Conservation (phyloP, 1,140 invertebrate species). For the Apis florea region DNA sequence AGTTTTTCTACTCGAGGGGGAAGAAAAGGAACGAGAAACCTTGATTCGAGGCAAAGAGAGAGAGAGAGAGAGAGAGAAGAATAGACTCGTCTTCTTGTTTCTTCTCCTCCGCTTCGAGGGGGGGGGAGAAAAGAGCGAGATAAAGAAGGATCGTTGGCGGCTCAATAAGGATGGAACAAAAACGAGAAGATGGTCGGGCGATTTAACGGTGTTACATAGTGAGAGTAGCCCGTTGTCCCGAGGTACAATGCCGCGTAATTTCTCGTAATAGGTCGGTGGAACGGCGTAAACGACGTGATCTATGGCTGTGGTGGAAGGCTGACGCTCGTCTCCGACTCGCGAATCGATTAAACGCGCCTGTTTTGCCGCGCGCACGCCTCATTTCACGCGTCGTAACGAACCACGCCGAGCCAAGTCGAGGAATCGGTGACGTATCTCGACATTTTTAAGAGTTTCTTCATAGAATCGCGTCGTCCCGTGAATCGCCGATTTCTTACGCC, state of each 20-base stretch:
- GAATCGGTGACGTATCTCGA: background rate
- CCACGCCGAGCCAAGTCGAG: too few relatives aligned
- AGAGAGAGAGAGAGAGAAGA: too few relatives aligned
- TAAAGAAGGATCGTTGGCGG: background rate
- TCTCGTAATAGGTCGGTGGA: background rate
- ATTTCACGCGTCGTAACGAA: background rate
- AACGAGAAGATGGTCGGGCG: background rate
- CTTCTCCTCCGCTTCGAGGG: too few relatives aligned
- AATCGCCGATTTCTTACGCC: background rate
- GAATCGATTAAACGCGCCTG: background rate
- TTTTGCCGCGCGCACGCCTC: background rate
- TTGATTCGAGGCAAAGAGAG: too few relatives aligned
- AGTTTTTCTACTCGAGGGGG: too few relatives aligned
- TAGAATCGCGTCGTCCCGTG: too few relatives aligned
- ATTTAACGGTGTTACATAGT: constrained; percentile 7
- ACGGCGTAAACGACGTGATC: constrained; percentile 3
- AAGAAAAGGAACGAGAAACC: too few relatives aligned
- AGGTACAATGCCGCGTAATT: constrained; percentile 2
- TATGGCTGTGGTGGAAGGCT: background rate
- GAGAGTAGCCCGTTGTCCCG: background rate
- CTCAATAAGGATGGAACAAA: constrained; percentile 13
- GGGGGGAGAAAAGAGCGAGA: too few relatives aligned
- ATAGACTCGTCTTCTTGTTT: too few relatives aligned
- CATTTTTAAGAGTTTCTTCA: background rate
- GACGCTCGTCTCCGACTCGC: background rate